Evolutionary conservation across 2,797 vertebrate species (phyloP), one percentile per base, ranked within the genome.

Genomic region (Anguilla anguilla): DNA sequence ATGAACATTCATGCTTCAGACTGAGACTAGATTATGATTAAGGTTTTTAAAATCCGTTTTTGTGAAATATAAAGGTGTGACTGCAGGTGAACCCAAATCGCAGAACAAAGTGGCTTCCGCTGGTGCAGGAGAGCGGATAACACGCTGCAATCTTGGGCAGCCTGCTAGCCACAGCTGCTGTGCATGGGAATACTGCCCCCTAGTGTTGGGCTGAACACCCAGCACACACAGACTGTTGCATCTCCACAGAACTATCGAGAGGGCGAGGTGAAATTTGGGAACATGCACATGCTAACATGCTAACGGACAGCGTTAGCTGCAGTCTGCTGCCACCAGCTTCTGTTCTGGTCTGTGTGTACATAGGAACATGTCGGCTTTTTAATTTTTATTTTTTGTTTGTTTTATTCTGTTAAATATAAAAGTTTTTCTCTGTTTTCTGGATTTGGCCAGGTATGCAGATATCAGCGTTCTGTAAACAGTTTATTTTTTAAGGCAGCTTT

Each of bases 331-430:
- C 72, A 43, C 72, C 6, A 43, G 35, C 25, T 77, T 3, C 15
- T 39, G 2, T 77, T 77, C 31, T n/a, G 61, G 61, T 77, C 17
- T 39, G 13, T 77, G 72, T 77, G 72, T 77, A 82, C 88, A 91
- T 92, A 93, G 93, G 89, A 90, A 92, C 91, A 94, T 93, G 94
- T 69, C 67, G 6, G n/a, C 67, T 69, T 22, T 87, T 69, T 87
- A 57, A 51, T 57, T 55, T 55, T 55, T 6, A 6, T 55, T 55
- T 6, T 83, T 87, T 87, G 25, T 61, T 51, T 61, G 64, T 69
- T 69, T 43, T 4, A 35, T 77, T 83, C 46, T 55, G 49, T 83
- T 83, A 13, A 28, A 31, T 49, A 79, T 46, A 49, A 82, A 9
- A 9, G 94, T 96, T 94, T 91, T 89, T 91, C 91, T 17, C 82